phyloP scores from a whole-genome alignment of 2,888 invertebrate genomes.

The Hanleya hanleyi region DNA sequence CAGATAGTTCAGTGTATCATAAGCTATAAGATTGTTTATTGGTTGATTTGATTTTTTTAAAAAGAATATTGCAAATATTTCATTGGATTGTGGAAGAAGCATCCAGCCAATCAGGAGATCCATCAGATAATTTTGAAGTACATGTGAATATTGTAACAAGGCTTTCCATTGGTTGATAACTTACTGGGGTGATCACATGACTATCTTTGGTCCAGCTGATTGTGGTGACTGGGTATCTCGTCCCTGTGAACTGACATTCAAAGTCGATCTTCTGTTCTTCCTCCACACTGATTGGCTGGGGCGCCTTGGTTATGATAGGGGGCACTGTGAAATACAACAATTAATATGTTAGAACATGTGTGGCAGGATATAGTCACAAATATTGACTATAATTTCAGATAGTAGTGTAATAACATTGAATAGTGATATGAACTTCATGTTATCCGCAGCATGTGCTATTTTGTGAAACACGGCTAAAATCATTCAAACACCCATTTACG shows the following conservation, averaged over 20 bases:
- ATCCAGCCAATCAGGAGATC: not conserved
- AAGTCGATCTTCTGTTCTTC: constrained; percentile 81
- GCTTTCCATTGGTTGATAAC: constrained; percentile 26
- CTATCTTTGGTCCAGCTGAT: constrained; percentile 78
- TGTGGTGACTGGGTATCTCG: constrained; percentile 76
- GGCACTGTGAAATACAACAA: constrained; percentile 75
- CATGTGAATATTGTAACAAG: no score
- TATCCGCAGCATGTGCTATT: no score
- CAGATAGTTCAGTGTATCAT: no score
- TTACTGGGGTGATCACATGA: constrained; percentile 52
- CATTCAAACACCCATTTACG: no score
- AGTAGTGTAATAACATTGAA: not conserved
- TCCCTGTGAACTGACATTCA: constrained; percentile 77
- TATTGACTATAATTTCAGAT: not conserved
- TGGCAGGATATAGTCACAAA: no score
- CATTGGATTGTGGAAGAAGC: not conserved
- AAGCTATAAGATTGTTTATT: not conserved
- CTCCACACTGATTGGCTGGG: constrained; percentile 77
- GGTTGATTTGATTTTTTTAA: no score
- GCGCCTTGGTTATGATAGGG: constrained; percentile 78
- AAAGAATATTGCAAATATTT: not conserved
- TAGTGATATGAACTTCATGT: no score
- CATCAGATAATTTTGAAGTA: not conserved
- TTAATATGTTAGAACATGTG: no score
- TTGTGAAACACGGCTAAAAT: no score